Evolutionary conservation across 2,888 invertebrate genomes (phyloP).

Genomic region (Chloroclystis v-ata): DNA sequence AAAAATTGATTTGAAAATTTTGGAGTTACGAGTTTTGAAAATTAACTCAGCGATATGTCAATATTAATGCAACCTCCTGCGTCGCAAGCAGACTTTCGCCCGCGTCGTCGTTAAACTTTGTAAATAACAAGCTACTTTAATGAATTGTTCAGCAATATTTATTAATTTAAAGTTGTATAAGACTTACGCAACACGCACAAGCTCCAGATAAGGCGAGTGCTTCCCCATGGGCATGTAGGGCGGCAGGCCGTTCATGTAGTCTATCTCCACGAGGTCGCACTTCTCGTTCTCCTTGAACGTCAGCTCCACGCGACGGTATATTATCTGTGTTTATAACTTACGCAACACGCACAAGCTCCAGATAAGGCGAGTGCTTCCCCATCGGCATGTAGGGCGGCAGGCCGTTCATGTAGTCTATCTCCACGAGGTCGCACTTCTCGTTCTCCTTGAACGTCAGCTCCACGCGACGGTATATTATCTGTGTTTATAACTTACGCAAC

Average conservation of each 20-base stretch:
- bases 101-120: no score
- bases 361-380: constrained; percentile 54
- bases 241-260: constrained; percentile 47
- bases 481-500: constrained; percentile 51
- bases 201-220: constrained; percentile 56
- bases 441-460: constrained; percentile 74
- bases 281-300: constrained; percentile 78
- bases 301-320: constrained; percentile 71
- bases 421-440: constrained; percentile 78
- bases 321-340: constrained; percentile 62
- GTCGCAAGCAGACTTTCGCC: no score
- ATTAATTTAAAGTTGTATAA: no score
- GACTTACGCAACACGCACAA: constrained; percentile 57
- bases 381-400: constrained; percentile 50
- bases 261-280: constrained; percentile 75
- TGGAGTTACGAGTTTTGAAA: no score
- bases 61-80: no score
- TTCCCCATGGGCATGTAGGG: constrained; percentile 52
- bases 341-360: constrained; percentile 57
- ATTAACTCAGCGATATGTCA: no score
- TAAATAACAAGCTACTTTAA: no score
- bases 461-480: constrained; percentile 68
- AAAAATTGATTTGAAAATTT: no score
- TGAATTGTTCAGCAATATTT: no score
- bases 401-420: constrained; percentile 57